Evolutionary conservation across 2,797 vertebrate genomes (phyloP).

Genomic region (Phoxinus dragarum): DNA sequence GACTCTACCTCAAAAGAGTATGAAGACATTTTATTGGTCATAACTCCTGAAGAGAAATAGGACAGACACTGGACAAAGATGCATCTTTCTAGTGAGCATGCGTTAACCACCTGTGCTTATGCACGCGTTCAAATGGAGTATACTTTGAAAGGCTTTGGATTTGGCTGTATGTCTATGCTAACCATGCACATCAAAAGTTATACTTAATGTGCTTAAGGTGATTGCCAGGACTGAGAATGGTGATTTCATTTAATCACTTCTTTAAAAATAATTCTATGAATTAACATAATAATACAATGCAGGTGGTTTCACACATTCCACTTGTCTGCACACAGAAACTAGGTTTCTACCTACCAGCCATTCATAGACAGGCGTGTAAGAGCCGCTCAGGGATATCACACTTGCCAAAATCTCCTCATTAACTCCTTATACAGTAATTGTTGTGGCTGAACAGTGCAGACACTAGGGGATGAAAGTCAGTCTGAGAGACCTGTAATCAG

Average conservation of each 20-base stretch:
- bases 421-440: slow-evolving; percentile 39
- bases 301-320: slow-evolving; percentile 53
- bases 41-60: neutral
- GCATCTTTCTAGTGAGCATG: neutral
- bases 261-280: slow-evolving; percentile 1
- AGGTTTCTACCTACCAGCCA: slow-evolving; percentile 59
- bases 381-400: slow-evolving; percentile 11
- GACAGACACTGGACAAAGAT: neutral
- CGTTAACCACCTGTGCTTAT: neutral
- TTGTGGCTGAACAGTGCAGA: slow-evolving; percentile 41
- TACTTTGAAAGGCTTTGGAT: neutral
- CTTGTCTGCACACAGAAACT: slow-evolving; percentile 64
- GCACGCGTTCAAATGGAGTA: neutral
- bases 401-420: slow-evolving; percentile 25
- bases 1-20: neutral
- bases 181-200: neutral
- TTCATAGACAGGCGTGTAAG: slow-evolving; percentile 65
- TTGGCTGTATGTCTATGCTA: neutral
- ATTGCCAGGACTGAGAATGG: neutral
- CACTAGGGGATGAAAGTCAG: slow-evolving; percentile 31
- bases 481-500: slow-evolving; percentile 47
- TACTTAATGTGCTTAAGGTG: neutral
- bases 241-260: neutral
- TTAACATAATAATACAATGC: slow-evolving; percentile 45
- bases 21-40: neutral